Conservation (phyloP, 2,888 invertebrate genomes). For the Ectemnius lituratus region DNA sequence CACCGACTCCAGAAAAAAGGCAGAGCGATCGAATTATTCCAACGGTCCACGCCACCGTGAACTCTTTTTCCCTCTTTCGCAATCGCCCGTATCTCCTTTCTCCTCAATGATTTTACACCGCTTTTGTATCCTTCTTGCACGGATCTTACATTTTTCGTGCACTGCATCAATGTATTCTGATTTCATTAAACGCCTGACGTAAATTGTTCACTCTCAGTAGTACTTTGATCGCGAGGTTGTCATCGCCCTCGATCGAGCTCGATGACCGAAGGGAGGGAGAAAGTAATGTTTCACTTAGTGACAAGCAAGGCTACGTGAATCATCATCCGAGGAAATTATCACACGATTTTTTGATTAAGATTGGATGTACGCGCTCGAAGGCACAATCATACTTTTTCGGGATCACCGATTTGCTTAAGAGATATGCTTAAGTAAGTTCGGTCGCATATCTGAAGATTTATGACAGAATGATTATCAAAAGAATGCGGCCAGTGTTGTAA, state of each 20-base stretch:
- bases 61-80: no score
- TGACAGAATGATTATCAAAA: no score
- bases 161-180: neutral
- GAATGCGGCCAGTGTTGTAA: no score
- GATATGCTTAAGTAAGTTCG: no score
- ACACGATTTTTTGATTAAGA: neutral
- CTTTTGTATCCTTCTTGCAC: no score
- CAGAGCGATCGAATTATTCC: slow-evolving; percentile 2
- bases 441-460: no score
- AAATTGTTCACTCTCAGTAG: neutral
- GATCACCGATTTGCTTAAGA: no score
- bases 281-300: slow-evolving; percentile 4
- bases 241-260: neutral
- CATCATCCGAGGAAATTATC: neutral
- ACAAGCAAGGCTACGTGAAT: neutral
- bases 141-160: no score
- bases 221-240: neutral
- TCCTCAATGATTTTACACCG: no score
- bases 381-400: no score
- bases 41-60: no score
- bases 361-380: neutral
- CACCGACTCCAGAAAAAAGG: neutral
- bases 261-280: neutral
- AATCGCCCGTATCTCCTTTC: no score
- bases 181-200: neutral